These are phyloP conservation scores for Sebastes oblongus DNA, from an alignment of 2,797 vertebrate genomes.

Conservation along the genomic window DNA sequence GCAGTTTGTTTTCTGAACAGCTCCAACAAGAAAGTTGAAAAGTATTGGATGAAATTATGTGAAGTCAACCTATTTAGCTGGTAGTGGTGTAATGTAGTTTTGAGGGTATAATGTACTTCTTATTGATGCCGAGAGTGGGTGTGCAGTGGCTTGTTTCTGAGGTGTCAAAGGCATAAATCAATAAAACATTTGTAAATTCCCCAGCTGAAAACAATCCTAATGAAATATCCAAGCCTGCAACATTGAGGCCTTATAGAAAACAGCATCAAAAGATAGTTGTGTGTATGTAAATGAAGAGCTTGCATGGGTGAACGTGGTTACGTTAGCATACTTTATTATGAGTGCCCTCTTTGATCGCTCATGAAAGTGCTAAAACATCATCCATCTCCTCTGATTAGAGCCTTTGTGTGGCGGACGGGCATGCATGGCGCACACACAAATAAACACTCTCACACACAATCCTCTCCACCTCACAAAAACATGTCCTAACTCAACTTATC, in stretches of 20 bases:
- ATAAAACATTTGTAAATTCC: slow-evolving; percentile 24
- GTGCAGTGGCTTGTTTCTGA: slow-evolving; percentile 12
- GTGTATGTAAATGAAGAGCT: not conserved
- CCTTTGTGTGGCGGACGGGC: slow-evolving; percentile 10
- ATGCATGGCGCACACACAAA: not conserved
- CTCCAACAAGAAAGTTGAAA: slow-evolving; percentile 9
- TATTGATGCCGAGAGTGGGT: not conserved
- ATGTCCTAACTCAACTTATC: slow-evolving; percentile 68
- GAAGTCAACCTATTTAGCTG: not conserved
- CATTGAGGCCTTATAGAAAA: not conserved
- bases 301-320: not conserved
- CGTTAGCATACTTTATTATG: not conserved
- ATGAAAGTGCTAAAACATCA: slow-evolving; percentile 17
- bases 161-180: slow-evolving; percentile 14
- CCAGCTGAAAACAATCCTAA: not conserved
- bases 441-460: slow-evolving; percentile 2
- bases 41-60: slow-evolving; percentile 4
- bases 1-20: slow-evolving; percentile 23
- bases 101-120: slow-evolving; percentile 1
- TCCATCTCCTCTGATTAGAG: slow-evolving; percentile 34
- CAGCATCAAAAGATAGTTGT: not conserved
- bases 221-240: not conserved
- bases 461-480: slow-evolving; percentile 46
- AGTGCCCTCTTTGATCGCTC: slow-evolving; percentile 7
- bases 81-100: slow-evolving; percentile 6